These are phyloP conservation scores for Pelosia muscerda DNA, from an alignment of 2,888 invertebrate species.

Conservation along the genomic window DNA sequence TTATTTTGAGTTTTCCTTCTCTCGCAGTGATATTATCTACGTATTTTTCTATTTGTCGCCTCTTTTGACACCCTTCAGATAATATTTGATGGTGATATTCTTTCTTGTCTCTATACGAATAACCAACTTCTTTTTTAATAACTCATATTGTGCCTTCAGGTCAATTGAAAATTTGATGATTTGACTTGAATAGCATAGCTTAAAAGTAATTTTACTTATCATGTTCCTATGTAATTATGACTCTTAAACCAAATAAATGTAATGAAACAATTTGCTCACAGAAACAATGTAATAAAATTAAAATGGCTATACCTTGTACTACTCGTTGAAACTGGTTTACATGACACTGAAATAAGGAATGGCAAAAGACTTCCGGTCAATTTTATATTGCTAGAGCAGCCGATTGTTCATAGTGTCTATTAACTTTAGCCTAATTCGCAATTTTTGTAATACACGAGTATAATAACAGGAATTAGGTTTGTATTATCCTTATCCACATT, in stretches of 20 bases:
- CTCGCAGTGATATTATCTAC: too few relatives aligned
- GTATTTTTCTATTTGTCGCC: too few relatives aligned
- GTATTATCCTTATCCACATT: slow-evolving; percentile 18
- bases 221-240: background rate
- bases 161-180: too few relatives aligned
- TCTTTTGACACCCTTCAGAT: too few relatives aligned
- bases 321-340: slow-evolving; percentile 6
- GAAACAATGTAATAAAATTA: background rate
- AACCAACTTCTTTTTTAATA: too few relatives aligned
- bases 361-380: slow-evolving; percentile 10
- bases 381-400: background rate
- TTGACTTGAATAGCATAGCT: too few relatives aligned
- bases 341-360: slow-evolving; percentile 10
- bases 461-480: slow-evolving; percentile 9
- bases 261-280: background rate
- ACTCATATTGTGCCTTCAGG: too few relatives aligned
- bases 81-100: too few relatives aligned
- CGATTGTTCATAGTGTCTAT: slow-evolving; percentile 12
- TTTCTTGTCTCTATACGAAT: too few relatives aligned
- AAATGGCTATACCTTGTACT: background rate
- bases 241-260: background rate
- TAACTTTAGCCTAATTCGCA: slow-evolving; percentile 4
- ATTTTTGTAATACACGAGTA: background rate
- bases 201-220: background rate
- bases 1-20: too few relatives aligned